phyloP scores from a whole-genome alignment of 2,888 invertebrate genomes.

The Nomada ferruginata region DNA sequence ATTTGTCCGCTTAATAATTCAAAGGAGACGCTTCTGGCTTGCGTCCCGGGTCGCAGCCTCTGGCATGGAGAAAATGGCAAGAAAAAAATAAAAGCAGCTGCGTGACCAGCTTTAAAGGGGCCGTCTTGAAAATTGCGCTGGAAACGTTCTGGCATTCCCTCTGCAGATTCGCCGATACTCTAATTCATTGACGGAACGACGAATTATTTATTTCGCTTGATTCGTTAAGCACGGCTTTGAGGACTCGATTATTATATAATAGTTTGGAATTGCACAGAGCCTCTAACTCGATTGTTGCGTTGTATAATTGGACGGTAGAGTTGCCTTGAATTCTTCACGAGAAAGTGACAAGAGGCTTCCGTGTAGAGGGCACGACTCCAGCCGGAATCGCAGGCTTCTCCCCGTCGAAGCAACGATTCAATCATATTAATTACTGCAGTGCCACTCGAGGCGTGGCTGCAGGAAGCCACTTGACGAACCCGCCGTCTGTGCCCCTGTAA shows the following conservation, averaged over 20 bases:
- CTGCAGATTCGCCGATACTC: too few species aligned
- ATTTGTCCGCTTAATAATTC: conserved; percentile 37
- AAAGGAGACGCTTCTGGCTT: conserved; percentile 17
- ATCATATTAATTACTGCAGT: conserved; percentile 50
- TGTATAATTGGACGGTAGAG: too few species aligned
- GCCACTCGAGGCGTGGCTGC: conserved; percentile 34
- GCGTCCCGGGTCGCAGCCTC: conserved; percentile 6
- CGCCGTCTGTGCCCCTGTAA: neutral
- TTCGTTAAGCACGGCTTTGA: too few species aligned
- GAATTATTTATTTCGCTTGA: too few species aligned
- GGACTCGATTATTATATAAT: too few species aligned
- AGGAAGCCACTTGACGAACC: conserved; percentile 28
- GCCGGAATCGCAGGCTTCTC: neutral
- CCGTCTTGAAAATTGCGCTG: too few species aligned
- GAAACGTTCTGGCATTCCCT: too few species aligned
- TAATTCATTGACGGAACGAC: too few species aligned
- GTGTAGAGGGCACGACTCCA: neutral
- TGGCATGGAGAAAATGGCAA: conserved; percentile 5
- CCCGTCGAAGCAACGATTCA: conserved; percentile 23
- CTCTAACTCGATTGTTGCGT: too few species aligned
- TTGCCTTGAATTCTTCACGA: neutral
- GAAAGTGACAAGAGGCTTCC: neutral
- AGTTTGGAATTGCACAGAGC: too few species aligned
- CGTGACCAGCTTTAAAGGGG: too few species aligned
- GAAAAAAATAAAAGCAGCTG: neutral